Evolutionary conservation across 2,888 invertebrate species (phyloP).

Genomic region (Linnaemya vulpina): DNA sequence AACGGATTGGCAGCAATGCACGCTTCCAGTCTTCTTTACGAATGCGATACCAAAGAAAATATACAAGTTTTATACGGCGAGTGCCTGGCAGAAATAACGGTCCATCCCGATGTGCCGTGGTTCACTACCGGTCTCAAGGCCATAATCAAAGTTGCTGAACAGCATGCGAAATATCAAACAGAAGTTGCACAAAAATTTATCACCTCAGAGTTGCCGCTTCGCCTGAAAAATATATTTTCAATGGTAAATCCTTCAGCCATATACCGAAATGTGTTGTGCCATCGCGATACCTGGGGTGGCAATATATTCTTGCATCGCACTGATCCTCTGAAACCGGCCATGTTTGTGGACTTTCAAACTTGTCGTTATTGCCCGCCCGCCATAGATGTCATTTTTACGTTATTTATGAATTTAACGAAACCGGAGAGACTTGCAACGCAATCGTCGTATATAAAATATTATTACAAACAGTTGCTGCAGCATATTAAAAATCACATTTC

Average conservation of each 20-base stretch:
- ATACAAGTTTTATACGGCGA: constrained; percentile 74
- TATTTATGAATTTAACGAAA: constrained; percentile 77
- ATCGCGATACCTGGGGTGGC: constrained; percentile 82
- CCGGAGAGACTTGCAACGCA: constrained; percentile 72
- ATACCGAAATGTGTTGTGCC: constrained; percentile 84
- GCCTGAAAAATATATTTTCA: constrained; percentile 75
- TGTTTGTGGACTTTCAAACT: constrained; percentile 81
- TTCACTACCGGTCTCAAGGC: constrained; percentile 77
- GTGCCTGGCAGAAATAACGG: constrained; percentile 76
- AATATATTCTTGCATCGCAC: constrained; percentile 79
- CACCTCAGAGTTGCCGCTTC: constrained; percentile 75
- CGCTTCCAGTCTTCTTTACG: constrained; percentile 81
- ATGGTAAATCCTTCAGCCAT: constrained; percentile 79
- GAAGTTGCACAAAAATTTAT: constrained; percentile 75
- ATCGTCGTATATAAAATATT: constrained; percentile 72
- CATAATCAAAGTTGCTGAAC: constrained; percentile 74
- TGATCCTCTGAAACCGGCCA: constrained; percentile 69
- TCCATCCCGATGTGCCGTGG: constrained; percentile 76
- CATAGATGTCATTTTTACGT: constrained; percentile 79
- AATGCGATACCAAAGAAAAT: constrained; percentile 74
- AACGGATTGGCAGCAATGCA: constrained; percentile 81
- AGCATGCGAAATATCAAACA: constrained; percentile 75
- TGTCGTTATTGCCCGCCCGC: constrained; percentile 80
- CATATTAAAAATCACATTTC: constrained; percentile 2
- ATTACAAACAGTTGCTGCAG: constrained; percentile 75